These are phyloP conservation scores for Agriopis marginaria DNA, from an alignment of 2,888 invertebrate species.

Conservation along the genomic window DNA sequence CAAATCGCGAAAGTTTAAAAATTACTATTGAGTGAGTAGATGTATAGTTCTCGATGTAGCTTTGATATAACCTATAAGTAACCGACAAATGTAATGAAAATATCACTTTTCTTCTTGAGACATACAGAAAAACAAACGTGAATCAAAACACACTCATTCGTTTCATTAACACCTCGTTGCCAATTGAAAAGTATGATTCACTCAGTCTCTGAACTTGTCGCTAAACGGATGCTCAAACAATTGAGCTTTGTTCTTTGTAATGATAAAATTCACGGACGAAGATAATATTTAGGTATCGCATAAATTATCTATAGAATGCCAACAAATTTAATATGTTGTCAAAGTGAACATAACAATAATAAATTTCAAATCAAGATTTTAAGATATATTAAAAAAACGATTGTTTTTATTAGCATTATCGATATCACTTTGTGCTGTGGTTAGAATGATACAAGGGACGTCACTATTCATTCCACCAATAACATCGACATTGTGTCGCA, in stretches of 20 bases:
- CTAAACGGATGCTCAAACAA: constrained; percentile 36
- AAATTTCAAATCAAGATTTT: no score
- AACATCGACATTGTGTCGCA: no score
- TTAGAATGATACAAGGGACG: no score
- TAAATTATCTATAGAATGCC: not conserved
- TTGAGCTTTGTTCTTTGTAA: constrained; percentile 30
- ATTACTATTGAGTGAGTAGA: no score
- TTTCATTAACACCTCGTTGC: constrained; percentile 35
- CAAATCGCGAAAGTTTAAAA: no score
- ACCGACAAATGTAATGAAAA: not conserved
- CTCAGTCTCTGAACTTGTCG: constrained; percentile 38
- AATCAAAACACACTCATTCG: constrained; percentile 26
- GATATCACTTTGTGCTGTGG: no score
- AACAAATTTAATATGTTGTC: not conserved
- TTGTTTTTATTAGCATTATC: no score
- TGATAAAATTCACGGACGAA: not conserved
- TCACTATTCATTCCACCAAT: no score
- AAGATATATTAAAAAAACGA: no score
- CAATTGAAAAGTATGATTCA: constrained; percentile 42
- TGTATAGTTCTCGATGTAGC: no score
- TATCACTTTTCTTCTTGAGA: not conserved
- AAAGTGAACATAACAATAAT: no score
- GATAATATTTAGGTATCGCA: not conserved
- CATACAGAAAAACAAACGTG: constrained; percentile 12
- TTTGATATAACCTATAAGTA: no score